Conservation (phyloP, 2,113 vertebrate genomes). For the Phainopepla nitens region DNA sequence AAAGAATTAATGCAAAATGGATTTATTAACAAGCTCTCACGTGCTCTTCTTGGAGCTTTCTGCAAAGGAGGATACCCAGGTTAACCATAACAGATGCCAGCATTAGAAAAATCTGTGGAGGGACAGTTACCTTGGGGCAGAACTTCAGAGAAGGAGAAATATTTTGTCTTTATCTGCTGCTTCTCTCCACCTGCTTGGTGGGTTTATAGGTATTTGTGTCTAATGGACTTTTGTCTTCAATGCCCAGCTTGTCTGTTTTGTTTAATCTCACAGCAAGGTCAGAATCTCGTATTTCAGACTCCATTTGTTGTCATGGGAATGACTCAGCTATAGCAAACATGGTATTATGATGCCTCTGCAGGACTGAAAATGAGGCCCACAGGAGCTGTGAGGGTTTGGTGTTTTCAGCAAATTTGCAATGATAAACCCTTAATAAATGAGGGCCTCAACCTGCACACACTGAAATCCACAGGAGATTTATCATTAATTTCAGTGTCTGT, state of each 20-base stretch:
- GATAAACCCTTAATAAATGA: slow-evolving; percentile 27
- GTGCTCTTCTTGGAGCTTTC: background rate
- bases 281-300: slow-evolving; percentile 20
- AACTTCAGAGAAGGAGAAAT: background rate
- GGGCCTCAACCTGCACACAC: background rate
- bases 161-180: background rate
- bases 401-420: slow-evolving; percentile 30
- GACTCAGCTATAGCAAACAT: background rate
- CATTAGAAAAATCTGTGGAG: background rate
- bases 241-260: background rate
- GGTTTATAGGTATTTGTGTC: background rate
- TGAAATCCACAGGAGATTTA: slow-evolving; percentile 29
- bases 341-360: slow-evolving; percentile 37
- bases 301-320: slow-evolving; percentile 60
- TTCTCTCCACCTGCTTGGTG: background rate
- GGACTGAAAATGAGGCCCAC: slow-evolving; percentile 40
- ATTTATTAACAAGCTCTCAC: background rate
- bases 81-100: background rate
- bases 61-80: background rate
- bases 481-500: slow-evolving; percentile 1
- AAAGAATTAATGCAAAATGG: background rate
- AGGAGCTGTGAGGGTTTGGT: slow-evolving; percentile 17
- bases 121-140: background rate
- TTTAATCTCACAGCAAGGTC: slow-evolving; percentile 16
- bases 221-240: background rate